Evolutionary conservation across 2,888 invertebrate genomes (phyloP).

Genomic region (Epistrophe eligans): DNA sequence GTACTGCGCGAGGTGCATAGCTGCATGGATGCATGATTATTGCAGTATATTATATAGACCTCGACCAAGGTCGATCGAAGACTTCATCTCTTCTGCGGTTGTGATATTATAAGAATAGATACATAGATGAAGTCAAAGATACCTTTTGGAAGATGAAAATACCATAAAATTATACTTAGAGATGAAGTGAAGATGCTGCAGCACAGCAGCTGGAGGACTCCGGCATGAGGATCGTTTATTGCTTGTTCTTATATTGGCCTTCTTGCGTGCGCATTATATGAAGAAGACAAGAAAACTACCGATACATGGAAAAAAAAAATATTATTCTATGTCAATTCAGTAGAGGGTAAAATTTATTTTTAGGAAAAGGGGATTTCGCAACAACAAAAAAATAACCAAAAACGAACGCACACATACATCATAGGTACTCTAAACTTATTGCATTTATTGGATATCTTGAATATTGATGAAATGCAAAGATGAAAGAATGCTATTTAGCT

Average conservation of each 20-base stretch:
- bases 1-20: constrained; percentile 36
- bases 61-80: constrained; percentile 75
- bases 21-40: constrained; percentile 44
- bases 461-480: constrained; percentile 40
- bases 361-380: constrained; percentile 24
- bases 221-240: not conserved
- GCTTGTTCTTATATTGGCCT: not conserved
- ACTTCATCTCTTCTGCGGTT: constrained; percentile 60
- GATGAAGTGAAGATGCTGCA: constrained; percentile 44
- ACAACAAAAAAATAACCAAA: constrained; percentile 11
- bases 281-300: constrained; percentile 1
- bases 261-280: constrained; percentile 3
- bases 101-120: constrained; percentile 43
- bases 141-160: constrained; percentile 29
- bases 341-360: constrained; percentile 18
- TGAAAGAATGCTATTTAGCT: constrained; percentile 51
- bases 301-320: constrained; percentile 36
- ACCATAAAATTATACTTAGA: constrained; percentile 37
- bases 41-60: constrained; percentile 61
- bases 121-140: constrained; percentile 59
- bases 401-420: not conserved
- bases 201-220: not conserved
- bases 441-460: not conserved
- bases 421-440: not conserved
- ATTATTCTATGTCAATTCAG: constrained; percentile 47